A percentile compares a stretch with the other conserved stretches of the same genome.
Evolutionary conservation across 1,140 invertebrate genomes (phyloP).

Genomic region (Cotesia glomerata): DNA sequence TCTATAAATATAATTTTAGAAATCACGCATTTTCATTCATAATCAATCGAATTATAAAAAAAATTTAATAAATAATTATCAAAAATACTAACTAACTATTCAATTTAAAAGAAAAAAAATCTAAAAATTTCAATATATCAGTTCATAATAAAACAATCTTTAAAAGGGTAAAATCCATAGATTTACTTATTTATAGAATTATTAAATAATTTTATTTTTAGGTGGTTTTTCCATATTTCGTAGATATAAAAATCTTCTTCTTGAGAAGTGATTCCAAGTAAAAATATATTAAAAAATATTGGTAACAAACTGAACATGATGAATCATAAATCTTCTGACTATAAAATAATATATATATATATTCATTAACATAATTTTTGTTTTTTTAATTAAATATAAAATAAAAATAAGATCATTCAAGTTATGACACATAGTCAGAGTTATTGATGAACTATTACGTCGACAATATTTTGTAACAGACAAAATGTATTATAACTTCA

Average conservation of each 20-base stretch:
- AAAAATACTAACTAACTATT: too few species aligned
- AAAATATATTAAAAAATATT: not conserved
- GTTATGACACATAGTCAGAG: not conserved
- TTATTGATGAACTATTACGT: not conserved
- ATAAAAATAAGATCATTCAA: not conserved
- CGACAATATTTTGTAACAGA: not conserved
- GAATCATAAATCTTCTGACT: not conserved
- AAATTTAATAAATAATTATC: too few species aligned
- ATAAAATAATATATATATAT: not conserved
- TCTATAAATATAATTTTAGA: too few species aligned
- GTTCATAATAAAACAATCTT: too few species aligned
- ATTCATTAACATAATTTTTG: not conserved
- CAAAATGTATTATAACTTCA: slow-evolving; percentile 25
- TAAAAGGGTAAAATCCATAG: too few species aligned
- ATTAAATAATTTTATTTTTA: slow-evolving; percentile 11
- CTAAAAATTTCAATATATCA: too few species aligned
- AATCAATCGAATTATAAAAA: too few species aligned
- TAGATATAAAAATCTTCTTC: too few species aligned
- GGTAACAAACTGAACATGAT: slow-evolving; percentile 11
- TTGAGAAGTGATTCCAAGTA: not conserved
- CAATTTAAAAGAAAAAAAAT: too few species aligned
- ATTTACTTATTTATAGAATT: not conserved
- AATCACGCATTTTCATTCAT: too few species aligned
- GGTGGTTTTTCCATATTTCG: not conserved
- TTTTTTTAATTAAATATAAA: not conserved